Evolutionary conservation across 2,113 vertebrate species (phyloP), one percentile per base, ranked within the genome.

Genomic region (Excalfactoria chinensis): DNA sequence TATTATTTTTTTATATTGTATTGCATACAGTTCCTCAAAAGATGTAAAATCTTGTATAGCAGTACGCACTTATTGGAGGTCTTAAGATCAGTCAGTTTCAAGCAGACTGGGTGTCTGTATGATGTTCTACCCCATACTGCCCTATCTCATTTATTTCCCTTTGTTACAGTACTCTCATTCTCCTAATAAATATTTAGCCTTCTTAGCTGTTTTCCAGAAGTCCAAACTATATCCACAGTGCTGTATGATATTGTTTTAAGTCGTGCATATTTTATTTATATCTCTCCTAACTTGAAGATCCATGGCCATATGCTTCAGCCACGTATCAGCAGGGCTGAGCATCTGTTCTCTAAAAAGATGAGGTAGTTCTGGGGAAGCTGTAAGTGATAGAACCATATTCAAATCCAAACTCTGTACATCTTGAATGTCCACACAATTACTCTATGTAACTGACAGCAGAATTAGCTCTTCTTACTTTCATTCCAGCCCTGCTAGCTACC

Each of bases 241-340:
- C 62, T 86, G 30, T 64, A 48, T 78, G 69, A 69, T 84, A 75
- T 95, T 93, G 93, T 95, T 95, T 93, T 84, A 89, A 81, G 76
- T 81, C 63, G 77, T 94, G 77, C 41, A 22, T 82, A 49, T 90
- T 93, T 95, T 93, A 95, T 92, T 96, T 90, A 92, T 95, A 79
- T 92, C 93, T 86, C 81, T 86, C 17, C 55, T 76, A 67, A 90
- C 89, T 93, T 90, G 67, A 89, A 93, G 77, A 82, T 89, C 70
- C 34, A 67, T 18, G 73, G 93, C 89, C 94, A 93, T 96, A 95
- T 96, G 93, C 90, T 88, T 92, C 73, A 93, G 77, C 73, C 86
- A 35, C 62, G 40, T 71, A 95, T 90, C 92, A 93, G 58, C 77
- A 92, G 67, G 63, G 44, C 48, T 89, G 55, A 94, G 77, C 88